Base-by-base conservation (phyloP, 2,113 vertebrate species). In the Megaleporinus macrocephalus region DNA sequence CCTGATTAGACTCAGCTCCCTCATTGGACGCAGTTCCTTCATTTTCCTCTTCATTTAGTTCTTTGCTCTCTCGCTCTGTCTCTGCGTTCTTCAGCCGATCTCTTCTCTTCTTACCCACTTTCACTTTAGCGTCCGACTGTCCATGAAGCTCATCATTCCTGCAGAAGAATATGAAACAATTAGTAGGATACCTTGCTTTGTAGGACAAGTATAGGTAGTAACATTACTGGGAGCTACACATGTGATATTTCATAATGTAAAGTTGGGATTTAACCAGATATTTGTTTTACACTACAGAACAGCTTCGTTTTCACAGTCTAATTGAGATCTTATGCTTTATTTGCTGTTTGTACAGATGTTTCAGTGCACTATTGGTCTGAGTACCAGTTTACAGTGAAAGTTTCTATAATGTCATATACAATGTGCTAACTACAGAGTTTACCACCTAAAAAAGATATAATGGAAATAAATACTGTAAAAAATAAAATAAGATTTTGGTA, bases 11-110 rank as follows among this genome's bases (percentile, higher is more conserved):
- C 5, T 1, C 69, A 1, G 7, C 82, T 0, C 24, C 0, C 0
- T 30, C 71, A 1, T 15, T 61, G 13, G 14, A 30, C 6, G 1
- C 69, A 1, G 7, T 81, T 0, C 27, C 0, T 0, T 30, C 72
- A 0, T 15, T 61, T 0, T 70, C 69, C 66, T 87, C 88, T 85
- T 78, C 66, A 76, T 62, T 53, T 7, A 33, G 30, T 13, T 55
- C 70, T 62, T 69, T 81, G 84, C 51, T 89, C 87, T 1, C 80
- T 86, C 90, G 95, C 22, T 91, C 91, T 68, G 86, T 44, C 69
- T 92, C 94, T 5, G 68, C 22, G 62, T 91, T 93, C 78, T 6
- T 89, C 83, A 3, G 5, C 27, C 47, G 41, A 76, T 55, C 87
- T 91, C 53, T 85, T 44, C 81, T 86, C 86, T 7, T 91, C 90